phyloP scores from a whole-genome alignment of 2,888 invertebrate genomes.

The Anagyrus pseudococci region DNA sequence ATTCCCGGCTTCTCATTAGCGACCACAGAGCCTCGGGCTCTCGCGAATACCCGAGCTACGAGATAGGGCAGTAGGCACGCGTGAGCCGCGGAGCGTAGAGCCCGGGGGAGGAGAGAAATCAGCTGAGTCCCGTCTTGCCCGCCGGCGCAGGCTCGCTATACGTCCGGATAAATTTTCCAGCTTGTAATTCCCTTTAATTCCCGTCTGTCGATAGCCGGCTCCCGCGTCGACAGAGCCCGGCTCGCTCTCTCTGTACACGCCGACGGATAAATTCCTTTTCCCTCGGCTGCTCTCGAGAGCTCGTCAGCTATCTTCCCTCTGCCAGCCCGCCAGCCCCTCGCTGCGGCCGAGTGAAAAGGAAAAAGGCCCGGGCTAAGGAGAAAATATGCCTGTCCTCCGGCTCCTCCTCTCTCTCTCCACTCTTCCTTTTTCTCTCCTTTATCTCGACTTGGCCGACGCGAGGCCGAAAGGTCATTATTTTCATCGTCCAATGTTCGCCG shows the following conservation, averaged over 20 bases:
- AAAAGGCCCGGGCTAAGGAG: not conserved
- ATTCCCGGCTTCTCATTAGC: conserved; percentile 20
- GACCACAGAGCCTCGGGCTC: conserved; percentile 23
- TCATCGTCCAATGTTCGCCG: not conserved
- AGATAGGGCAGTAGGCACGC: conserved; percentile 13
- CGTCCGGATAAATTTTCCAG: conserved; percentile 34
- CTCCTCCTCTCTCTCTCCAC: conserved; percentile 1
- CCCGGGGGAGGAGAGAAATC: no score
- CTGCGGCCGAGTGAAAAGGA: conserved; percentile 15
- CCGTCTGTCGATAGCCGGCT: conserved; percentile 30
- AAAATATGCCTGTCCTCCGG: no score
- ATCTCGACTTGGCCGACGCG: conserved; percentile 38
- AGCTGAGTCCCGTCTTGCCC: conserved; percentile 15
- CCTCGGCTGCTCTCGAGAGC: no score
- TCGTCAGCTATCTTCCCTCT: no score
- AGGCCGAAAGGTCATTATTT: not conserved
- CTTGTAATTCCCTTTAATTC: conserved; percentile 37
- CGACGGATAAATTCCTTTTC: no score
- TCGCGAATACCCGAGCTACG: conserved; percentile 23
- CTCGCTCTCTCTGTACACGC: no score
- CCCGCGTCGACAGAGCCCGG: no score
- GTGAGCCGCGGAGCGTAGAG: no score
- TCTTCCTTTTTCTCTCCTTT: conserved; percentile 41
- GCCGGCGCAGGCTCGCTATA: not conserved
- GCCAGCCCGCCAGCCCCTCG: not conserved